Conservation (phyloP, 2,113 vertebrate genomes). For the Daubentonia madagascariensis region DNA sequence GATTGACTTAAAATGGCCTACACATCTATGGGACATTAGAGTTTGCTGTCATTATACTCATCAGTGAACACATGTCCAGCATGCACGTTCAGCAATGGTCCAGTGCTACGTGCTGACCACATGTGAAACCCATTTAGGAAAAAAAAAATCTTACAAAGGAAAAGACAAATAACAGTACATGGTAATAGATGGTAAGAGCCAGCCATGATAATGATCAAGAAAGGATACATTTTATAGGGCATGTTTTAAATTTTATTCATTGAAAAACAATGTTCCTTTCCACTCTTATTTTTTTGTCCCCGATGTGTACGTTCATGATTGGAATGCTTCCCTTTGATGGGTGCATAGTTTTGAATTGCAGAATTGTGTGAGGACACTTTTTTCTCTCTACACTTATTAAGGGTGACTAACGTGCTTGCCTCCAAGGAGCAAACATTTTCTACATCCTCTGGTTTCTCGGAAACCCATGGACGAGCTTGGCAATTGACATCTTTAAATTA, state of each 20-base stretch:
- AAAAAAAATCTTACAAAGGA: neutral
- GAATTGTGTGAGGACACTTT: neutral
- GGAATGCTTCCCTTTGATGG: neutral
- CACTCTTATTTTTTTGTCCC: neutral
- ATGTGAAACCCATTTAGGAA: neutral
- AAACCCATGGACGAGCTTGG: conserved; percentile 31
- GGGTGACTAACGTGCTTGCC: neutral
- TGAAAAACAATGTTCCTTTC: neutral
- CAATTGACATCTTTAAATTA: conserved; percentile 59
- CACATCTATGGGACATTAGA: neutral
- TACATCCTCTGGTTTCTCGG: conserved; percentile 44
- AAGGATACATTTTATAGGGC: neutral
- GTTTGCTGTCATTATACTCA: neutral
- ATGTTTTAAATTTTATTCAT: neutral
- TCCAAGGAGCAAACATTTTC: conserved; percentile 52
- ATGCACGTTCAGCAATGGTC: accelerated
- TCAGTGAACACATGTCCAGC: neutral
- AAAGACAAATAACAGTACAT: neutral
- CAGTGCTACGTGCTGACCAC: neutral
- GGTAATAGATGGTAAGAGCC: neutral
- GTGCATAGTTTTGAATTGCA: neutral
- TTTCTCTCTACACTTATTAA: neutral
- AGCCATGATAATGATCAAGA: neutral
- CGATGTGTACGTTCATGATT: neutral
- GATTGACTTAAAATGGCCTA: neutral